Conservation (phyloP, 1,140 invertebrate species). For the Cydia pomonella region DNA sequence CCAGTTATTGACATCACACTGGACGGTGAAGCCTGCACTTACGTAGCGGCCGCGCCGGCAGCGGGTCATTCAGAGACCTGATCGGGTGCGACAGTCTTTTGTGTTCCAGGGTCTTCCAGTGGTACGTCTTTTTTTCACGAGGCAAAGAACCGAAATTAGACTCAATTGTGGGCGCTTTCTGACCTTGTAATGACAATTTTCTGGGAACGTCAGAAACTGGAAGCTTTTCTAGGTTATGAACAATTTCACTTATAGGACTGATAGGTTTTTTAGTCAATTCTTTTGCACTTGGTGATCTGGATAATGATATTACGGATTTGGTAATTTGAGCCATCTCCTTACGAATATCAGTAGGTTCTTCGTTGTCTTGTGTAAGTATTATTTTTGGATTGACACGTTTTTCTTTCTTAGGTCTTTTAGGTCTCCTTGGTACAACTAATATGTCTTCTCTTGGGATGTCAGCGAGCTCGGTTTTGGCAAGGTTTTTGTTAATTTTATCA, state of each 20-base stretch:
- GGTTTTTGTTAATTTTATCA: conserved; percentile 61
- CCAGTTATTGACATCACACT: conserved; percentile 37
- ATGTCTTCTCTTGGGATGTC: conserved; percentile 60
- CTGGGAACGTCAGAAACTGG: conserved; percentile 44
- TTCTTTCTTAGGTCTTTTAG: conserved; percentile 60
- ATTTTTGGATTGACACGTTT: conserved; percentile 33
- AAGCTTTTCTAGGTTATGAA: conserved; percentile 55
- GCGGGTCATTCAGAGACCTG: conserved; percentile 64
- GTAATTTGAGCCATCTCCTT: conserved; percentile 59
- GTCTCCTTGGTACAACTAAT: conserved; percentile 64
- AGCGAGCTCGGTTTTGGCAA: conserved; percentile 51
- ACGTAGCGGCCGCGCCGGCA: conserved; percentile 64
- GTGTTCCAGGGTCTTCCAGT: conserved; percentile 71
- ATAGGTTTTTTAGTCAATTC: conserved; percentile 44
- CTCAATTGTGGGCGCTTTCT: conserved; percentile 46
- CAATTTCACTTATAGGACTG: conserved; percentile 50
- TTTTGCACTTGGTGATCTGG: conserved; percentile 64
- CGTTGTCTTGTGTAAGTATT: conserved; percentile 35
- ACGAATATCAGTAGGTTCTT: conserved; percentile 34
- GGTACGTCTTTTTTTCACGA: conserved; percentile 58
- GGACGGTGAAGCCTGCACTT: conserved; percentile 66
- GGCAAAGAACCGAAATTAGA: conserved; percentile 57
- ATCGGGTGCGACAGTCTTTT: conserved; percentile 72
- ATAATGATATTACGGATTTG: conserved; percentile 66
- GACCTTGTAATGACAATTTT: conserved; percentile 60